Evolutionary conservation across 2,113 vertebrate species (phyloP).

Genomic region (Felis chaus): DNA sequence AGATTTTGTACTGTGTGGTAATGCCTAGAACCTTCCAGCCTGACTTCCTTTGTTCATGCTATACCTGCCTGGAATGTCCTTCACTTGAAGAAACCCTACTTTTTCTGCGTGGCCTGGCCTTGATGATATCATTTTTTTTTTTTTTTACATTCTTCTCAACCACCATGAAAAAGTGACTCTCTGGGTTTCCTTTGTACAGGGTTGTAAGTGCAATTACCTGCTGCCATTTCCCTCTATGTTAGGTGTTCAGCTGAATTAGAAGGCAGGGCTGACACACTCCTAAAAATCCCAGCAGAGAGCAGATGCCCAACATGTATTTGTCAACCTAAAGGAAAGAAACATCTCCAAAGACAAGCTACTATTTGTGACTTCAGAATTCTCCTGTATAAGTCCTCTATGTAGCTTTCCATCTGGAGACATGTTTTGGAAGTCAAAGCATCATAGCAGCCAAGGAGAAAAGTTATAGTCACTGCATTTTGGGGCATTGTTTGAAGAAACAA

Average conservation of each 20-base stretch:
- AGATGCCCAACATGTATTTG: neutral
- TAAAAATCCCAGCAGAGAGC: neutral
- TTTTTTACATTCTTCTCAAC: conserved; percentile 7
- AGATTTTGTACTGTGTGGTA: neutral
- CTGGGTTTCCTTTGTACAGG: neutral
- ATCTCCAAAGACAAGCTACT: conserved; percentile 6
- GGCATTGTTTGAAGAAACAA: conserved; percentile 28
- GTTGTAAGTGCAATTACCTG: neutral
- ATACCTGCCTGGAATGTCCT: neutral
- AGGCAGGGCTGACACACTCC: neutral
- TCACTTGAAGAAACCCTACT: neutral
- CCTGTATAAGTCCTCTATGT: neutral
- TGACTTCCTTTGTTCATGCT: neutral
- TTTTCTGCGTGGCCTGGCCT: neutral
- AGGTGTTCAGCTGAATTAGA: neutral
- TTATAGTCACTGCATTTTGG: neutral
- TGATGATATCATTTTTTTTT: neutral
- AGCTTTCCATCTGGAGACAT: neutral
- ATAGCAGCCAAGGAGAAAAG: neutral
- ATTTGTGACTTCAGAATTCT: conserved; percentile 36
- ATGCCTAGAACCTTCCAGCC: conserved; percentile 2
- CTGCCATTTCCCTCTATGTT: neutral
- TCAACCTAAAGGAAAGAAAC: conserved; percentile 8
- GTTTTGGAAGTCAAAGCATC: conserved; percentile 44
- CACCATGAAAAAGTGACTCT: neutral